Percentiles rank a stretch among this genome's conserved stretches.
These are phyloP conservation scores for Anadara kagoshimensis DNA, from an alignment of 1,140 invertebrate species.

Conservation along the genomic window DNA sequence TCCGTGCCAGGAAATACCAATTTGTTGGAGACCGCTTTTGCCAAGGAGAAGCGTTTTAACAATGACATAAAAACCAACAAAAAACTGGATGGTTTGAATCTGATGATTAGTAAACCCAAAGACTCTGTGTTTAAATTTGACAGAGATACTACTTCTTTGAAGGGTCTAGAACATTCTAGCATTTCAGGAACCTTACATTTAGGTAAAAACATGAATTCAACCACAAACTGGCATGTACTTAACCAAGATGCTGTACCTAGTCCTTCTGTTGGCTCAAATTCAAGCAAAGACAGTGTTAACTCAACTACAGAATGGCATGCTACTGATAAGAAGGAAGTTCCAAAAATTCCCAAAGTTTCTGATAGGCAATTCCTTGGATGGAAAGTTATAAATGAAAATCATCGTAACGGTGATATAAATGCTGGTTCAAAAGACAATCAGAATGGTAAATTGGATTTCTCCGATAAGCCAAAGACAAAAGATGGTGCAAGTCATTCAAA, in stretches of 20 bases:
- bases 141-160: conserved; percentile 6
- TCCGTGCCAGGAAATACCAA: conserved; percentile 58
- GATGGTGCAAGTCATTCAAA: not conserved
- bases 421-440: too few species aligned
- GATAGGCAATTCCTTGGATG: conserved; percentile 38
- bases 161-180: conserved; percentile 28
- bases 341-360: conserved; percentile 17
- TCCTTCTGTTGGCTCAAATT: conserved; percentile 63
- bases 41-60: conserved; percentile 35
- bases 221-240: conserved; percentile 66
- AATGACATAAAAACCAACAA: not conserved
- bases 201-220: conserved; percentile 32
- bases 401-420: too few species aligned
- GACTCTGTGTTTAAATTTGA: conserved; percentile 17
- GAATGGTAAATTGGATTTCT: too few species aligned
- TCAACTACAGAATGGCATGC: conserved; percentile 73
- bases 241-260: conserved; percentile 59
- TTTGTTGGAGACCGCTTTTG: conserved; percentile 41
- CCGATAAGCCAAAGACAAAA: not conserved
- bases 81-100: conserved; percentile 17
- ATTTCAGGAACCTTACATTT: conserved; percentile 32
- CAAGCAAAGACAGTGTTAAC: conserved; percentile 65
- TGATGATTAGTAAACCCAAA: conserved; percentile 23
- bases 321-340: conserved; percentile 40
- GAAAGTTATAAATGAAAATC: conserved; percentile 30